phyloP scores from a whole-genome alignment of 2,113 vertebrate species.

The Tragelaphus buxtoni region DNA sequence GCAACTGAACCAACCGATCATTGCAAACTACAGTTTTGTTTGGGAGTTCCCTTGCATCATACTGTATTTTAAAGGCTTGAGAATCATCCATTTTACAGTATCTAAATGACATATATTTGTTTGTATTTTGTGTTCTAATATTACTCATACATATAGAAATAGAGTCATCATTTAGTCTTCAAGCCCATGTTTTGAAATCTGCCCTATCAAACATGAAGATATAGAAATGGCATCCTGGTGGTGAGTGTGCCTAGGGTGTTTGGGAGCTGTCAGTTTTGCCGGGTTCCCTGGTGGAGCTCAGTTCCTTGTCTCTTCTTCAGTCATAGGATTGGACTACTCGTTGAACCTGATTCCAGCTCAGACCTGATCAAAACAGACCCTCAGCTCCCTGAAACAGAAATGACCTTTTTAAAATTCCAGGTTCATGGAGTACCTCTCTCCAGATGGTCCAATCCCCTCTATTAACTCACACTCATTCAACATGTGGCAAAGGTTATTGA shows the following conservation, averaged over 20 bases:
- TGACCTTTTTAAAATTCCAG: constrained; percentile 67
- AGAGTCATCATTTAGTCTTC: background rate
- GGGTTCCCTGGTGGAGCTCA: background rate
- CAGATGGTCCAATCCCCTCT: background rate
- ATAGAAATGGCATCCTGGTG: background rate
- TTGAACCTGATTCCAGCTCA: background rate
- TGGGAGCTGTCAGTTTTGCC: background rate
- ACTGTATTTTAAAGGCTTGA: background rate
- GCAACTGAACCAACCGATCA: background rate
- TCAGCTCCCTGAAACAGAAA: constrained; percentile 29
- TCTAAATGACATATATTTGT: background rate
- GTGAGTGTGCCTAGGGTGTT: too few species aligned
- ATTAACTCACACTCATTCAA: background rate
- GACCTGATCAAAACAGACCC: constrained; percentile 20
- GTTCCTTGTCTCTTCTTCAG: background rate
- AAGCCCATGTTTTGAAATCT: background rate
- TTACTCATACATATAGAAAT: rapidly evolving
- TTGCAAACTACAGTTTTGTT: background rate
- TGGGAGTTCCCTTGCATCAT: background rate
- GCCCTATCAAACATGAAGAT: background rate
- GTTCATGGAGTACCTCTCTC: background rate
- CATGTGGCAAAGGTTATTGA: background rate
- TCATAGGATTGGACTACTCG: background rate
- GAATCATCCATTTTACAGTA: background rate
- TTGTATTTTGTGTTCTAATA: background rate